Evolutionary conservation across 2,888 invertebrate genomes (phyloP).

Genomic region (Cistogaster globosa): DNA sequence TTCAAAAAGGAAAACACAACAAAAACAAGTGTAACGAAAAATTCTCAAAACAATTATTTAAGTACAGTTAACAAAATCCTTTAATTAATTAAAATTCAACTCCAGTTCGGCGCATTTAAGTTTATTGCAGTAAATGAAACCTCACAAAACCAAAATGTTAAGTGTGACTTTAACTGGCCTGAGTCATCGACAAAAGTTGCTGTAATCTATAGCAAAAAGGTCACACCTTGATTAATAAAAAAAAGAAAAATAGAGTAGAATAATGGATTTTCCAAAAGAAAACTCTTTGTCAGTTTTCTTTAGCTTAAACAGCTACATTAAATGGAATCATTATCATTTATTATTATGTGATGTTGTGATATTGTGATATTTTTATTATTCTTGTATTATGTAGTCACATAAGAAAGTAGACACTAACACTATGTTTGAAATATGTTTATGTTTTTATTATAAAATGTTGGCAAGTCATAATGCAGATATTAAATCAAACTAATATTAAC

Average conservation of each 20-base stretch:
- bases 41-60: too few species aligned
- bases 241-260: slow-evolving; percentile 10
- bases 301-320: background rate
- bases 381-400: background rate
- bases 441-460: slow-evolving; percentile 59
- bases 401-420: slow-evolving; percentile 42
- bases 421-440: slow-evolving; percentile 54
- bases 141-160: slow-evolving; percentile 31
- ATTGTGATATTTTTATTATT: slow-evolving; percentile 46
- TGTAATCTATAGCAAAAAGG: slow-evolving; percentile 49
- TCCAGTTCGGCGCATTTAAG: too few species aligned
- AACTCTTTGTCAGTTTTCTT: slow-evolving; percentile 26
- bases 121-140: too few species aligned
- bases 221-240: too few species aligned
- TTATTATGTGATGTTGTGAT: slow-evolving; percentile 45
- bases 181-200: slow-evolving; percentile 59
- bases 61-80: too few species aligned
- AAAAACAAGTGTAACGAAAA: too few species aligned
- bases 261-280: slow-evolving; percentile 6
- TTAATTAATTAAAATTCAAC: too few species aligned
- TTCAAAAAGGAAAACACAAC: too few species aligned
- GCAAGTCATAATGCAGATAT: slow-evolving; percentile 71
- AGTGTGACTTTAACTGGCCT: slow-evolving; percentile 51
- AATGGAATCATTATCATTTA: slow-evolving; percentile 32
- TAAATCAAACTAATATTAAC: slow-evolving; percentile 61